Conservation (phyloP, 1,140 invertebrate genomes). For the Procambarus virginalis region DNA sequence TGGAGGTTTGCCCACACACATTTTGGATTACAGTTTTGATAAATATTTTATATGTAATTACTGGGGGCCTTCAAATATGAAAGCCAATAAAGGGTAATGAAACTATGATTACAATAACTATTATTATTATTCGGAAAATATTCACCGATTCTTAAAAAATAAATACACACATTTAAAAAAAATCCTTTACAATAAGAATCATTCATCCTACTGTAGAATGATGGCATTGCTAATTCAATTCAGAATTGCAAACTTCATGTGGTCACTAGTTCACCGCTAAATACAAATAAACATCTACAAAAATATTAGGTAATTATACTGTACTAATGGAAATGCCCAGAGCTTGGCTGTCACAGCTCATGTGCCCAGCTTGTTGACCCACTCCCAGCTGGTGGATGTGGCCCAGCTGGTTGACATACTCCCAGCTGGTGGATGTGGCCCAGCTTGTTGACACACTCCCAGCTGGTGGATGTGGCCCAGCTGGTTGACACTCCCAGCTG, state of each 20-base stretch:
- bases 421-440: too few relatives aligned
- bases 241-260: not conserved
- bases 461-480: not conserved
- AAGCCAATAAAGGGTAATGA: not conserved
- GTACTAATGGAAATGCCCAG: not conserved
- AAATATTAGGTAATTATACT: not conserved
- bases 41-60: too few relatives aligned
- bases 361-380: not conserved
- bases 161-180: not conserved
- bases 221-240: not conserved
- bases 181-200: not conserved
- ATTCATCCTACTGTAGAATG: not conserved
- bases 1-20: too few relatives aligned
- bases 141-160: not conserved
- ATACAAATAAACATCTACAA: not conserved
- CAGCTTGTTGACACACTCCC: not conserved
- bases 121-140: slow-evolving; percentile 14
- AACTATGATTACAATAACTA: not conserved
- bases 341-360: not conserved
- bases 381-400: not conserved
- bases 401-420: not conserved
- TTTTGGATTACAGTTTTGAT: too few relatives aligned
- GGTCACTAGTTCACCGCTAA: not conserved
- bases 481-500: not conserved
- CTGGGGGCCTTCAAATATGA: too few relatives aligned